A percentile compares a stretch with the other conserved stretches of the same genome.
Evolutionary conservation across 2,113 vertebrate species (phyloP).

Genomic region (Catharus fuscescens): DNA sequence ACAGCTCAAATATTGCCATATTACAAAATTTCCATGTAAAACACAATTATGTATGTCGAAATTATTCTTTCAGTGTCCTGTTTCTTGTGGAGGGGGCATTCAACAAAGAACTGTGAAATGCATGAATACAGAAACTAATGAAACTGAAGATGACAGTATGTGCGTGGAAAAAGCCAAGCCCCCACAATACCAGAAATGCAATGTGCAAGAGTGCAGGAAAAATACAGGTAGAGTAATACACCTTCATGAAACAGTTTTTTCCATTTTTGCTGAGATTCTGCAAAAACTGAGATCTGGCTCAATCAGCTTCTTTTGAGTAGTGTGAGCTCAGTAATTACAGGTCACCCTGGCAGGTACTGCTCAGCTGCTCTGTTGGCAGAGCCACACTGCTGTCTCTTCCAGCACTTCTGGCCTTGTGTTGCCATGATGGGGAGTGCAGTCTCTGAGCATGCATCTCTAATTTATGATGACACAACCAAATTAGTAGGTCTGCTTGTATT

Average conservation of each 20-base stretch:
- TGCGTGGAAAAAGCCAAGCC: slow-evolving; percentile 71
- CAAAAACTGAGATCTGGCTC: not conserved
- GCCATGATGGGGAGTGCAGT: not conserved
- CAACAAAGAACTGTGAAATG: slow-evolving; percentile 74
- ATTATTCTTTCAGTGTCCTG: slow-evolving; percentile 72
- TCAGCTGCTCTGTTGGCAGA: not conserved
- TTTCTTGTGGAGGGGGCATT: slow-evolving; percentile 76
- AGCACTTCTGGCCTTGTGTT: not conserved
- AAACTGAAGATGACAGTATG: slow-evolving; percentile 29
- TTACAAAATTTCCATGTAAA: not conserved
- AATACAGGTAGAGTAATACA: slow-evolving; percentile 54
- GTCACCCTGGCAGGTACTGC: not conserved
- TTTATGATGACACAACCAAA: not conserved
- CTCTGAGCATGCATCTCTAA: not conserved
- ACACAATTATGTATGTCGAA: not conserved
- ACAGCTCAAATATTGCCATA: not conserved
- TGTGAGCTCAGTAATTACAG: not conserved
- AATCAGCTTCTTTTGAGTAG: not conserved
- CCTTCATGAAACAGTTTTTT: not conserved
- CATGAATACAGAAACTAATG: slow-evolving; percentile 54
- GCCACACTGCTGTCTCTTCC: fast-evolving
- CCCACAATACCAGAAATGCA: slow-evolving; percentile 66
- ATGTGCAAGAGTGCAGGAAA: slow-evolving; percentile 62
- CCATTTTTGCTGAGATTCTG: not conserved
- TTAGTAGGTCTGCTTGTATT: not conserved